Evolutionary conservation across 2,113 vertebrate species (phyloP), one percentile per base, ranked within the genome.

Genomic region (Heliornis fulica): DNA sequence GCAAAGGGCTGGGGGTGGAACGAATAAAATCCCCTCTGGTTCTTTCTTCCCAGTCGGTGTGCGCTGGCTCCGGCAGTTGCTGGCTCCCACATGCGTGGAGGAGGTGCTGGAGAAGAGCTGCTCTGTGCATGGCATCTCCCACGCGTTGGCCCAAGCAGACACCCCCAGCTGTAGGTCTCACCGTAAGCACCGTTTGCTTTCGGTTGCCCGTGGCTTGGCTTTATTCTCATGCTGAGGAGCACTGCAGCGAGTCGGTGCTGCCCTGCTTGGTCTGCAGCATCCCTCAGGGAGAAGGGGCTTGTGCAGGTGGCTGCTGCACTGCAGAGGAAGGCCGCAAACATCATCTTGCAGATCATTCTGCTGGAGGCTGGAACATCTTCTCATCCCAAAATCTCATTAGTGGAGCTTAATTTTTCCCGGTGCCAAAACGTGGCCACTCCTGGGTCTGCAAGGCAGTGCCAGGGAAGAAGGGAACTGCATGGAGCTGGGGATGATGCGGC

Each of bases 391-490:
- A n/a, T 13, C 18, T 94, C 21, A 26, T 46, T 14, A 1, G 1
- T 16, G 34, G 41, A 83, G 28, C 38, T 89, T 74, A 15, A 20
- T 51, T 53, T 48, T 28, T 69, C 32, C 18, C 28, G 56, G 20
- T 5, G 7, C 50, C 26, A 65, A 54, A 89, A 87, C 1, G 0
- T 2, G 1, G 29, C 20, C 0, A 1, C 10, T 13, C 32, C 13
- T 10, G 13, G 29, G 15, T 46, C 43, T 53, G 16, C 9, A 1
- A 3, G 5, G 12, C 1, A 2, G 11, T 77, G 29, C 26, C 3
- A 1, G 38, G 34, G 20, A 54, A 46, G 36, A 78, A 59, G 23
- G 13, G 41, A 22, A 51, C 16, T 26, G 23, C 48, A 74, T n/a
- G 34, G 14, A 87, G 72, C 46, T 48, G 64, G 66, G 32, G 11